These are phyloP conservation scores for Paralichthys olivaceus DNA, from an alignment of 2,113 vertebrate genomes.

Conservation along the genomic window DNA sequence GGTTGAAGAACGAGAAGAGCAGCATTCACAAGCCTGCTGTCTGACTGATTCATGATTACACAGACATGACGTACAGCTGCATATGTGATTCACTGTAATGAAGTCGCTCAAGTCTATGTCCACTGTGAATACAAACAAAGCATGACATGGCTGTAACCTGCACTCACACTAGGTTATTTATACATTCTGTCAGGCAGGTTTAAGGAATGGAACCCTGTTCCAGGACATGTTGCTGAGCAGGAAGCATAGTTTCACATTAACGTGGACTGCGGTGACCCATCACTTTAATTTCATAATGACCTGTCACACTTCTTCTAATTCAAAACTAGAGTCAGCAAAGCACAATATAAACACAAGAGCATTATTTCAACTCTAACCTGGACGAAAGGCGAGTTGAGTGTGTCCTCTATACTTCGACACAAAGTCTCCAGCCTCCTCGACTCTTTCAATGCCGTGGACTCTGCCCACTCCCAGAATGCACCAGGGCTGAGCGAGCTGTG, in stretches of 20 bases:
- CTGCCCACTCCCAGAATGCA: slow-evolving; percentile 89
- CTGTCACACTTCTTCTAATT: too few relatives aligned
- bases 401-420: slow-evolving; percentile 83
- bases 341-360: background rate
- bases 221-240: background rate
- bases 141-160: too few relatives aligned
- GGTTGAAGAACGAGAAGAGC: background rate
- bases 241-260: background rate
- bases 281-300: too few relatives aligned
- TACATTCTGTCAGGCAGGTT: slow-evolving; percentile 1
- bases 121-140: background rate
- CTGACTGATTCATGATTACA: background rate
- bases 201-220: background rate
- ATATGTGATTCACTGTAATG: background rate
- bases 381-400: slow-evolving; percentile 77
- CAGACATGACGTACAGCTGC: background rate
- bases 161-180: background rate
- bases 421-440: slow-evolving; percentile 79
- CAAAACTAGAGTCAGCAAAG: too few relatives aligned
- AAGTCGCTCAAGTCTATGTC: background rate
- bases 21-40: background rate
- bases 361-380: slow-evolving; percentile 77
- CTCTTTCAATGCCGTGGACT: slow-evolving; percentile 76
- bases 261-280: too few relatives aligned
- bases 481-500: slow-evolving; percentile 79